Conservation (phyloP, 1,140 invertebrate genomes). For the Acromyrmex echinatior region DNA sequence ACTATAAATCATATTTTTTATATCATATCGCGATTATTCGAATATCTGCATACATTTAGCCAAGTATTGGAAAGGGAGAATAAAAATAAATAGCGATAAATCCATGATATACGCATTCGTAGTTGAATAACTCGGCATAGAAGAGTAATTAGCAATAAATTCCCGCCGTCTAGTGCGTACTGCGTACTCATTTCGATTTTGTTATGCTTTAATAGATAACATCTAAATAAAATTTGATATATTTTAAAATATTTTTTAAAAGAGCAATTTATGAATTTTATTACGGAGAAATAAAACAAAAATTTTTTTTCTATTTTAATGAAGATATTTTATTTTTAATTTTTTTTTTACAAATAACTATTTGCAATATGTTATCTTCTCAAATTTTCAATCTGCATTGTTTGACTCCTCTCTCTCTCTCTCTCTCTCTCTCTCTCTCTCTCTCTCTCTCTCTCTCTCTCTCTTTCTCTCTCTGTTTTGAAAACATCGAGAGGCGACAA, state of each 20-base stretch:
- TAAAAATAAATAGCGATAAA: conserved; percentile 71
- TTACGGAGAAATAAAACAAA: not conserved
- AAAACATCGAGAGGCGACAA: conserved; percentile 27
- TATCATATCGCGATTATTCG: conserved; percentile 66
- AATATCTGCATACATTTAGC: conserved; percentile 60
- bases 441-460: not conserved
- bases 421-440: not conserved
- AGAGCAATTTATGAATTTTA: conserved; percentile 1
- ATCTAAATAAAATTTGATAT: not conserved
- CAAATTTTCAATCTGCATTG: not conserved
- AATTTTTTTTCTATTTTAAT: not conserved
- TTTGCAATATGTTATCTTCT: not conserved
- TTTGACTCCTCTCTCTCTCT: not conserved
- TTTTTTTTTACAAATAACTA: not conserved
- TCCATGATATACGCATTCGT: conserved; percentile 23
- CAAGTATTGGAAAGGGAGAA: not conserved
- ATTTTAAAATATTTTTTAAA: conserved; percentile 16
- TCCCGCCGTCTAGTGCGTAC: conserved; percentile 7
- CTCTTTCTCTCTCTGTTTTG: not conserved
- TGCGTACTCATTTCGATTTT: conserved; percentile 46
- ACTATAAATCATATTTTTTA: conserved; percentile 62
- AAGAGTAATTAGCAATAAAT: conserved; percentile 77
- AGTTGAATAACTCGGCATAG: conserved; percentile 58
- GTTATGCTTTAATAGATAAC: conserved; percentile 41
- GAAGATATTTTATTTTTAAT: not conserved